Evolutionary conservation across 2,797 vertebrate species (phyloP).

Genomic region (Eurystomus glaucurus): DNA sequence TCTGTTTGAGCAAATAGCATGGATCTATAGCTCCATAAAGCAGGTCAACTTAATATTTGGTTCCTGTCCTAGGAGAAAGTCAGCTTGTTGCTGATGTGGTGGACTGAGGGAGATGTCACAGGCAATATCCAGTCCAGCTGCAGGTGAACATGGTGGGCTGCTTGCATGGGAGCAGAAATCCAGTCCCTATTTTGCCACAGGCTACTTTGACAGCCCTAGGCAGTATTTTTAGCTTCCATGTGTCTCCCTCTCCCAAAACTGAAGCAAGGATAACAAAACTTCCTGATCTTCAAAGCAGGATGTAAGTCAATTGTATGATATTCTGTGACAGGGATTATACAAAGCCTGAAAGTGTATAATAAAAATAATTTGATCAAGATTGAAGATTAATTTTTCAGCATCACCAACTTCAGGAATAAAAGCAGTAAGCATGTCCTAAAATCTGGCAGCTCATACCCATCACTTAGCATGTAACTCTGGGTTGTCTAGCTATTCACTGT

Average conservation of each 20-base stretch:
- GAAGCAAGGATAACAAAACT: neutral
- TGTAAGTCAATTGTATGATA: neutral
- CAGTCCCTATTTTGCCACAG: neutral
- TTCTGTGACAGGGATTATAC: neutral
- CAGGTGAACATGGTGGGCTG: neutral
- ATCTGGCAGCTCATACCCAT: neutral
- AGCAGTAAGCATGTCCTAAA: neutral
- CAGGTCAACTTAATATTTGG: neutral
- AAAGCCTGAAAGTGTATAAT: neutral
- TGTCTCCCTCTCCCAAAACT: neutral
- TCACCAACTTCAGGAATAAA: neutral
- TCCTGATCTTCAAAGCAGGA: neutral
- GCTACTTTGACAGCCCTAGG: neutral
- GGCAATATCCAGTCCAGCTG: neutral
- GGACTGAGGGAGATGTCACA: neutral
- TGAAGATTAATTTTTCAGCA: neutral
- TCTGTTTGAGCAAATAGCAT: neutral
- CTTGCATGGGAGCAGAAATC: neutral
- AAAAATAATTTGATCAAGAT: neutral
- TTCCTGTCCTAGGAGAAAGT: neutral
- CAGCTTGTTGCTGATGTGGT: neutral
- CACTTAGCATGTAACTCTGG: neutral
- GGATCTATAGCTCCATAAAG: neutral
- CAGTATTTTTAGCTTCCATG: conserved; percentile 11
- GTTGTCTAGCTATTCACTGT: neutral